These are phyloP conservation scores for Tenthredo mesomela DNA, from an alignment of 2,888 invertebrate genomes.

Conservation along the genomic window DNA sequence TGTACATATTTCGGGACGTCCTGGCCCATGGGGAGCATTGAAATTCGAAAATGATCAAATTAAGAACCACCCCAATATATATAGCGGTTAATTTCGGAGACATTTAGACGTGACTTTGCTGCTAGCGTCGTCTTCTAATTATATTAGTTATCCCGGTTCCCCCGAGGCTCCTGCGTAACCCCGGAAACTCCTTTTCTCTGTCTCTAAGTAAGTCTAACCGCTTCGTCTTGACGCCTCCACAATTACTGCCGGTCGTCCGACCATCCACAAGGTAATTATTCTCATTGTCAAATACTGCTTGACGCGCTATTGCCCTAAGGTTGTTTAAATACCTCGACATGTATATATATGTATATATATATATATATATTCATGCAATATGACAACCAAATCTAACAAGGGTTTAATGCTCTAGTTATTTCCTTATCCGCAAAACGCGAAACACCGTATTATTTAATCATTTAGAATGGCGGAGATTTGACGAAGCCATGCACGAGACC, in stretches of 20 bases:
- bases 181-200: not conserved
- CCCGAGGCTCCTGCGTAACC: conserved; percentile 1
- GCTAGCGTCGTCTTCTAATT: conserved; percentile 1
- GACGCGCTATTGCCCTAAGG: not conserved
- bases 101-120: not conserved
- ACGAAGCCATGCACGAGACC: not conserved
- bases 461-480: not conserved
- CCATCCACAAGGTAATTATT: not conserved
- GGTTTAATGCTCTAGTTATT: not conserved
- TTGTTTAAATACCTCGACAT: not conserved
- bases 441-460: not conserved
- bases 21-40: too few relatives aligned
- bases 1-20: too few relatives aligned
- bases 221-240: conserved; percentile 12
- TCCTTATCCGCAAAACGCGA: not conserved
- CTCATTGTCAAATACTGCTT: not conserved
- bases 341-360: not conserved
- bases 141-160: not conserved
- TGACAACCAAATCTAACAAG: not conserved
- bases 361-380: not conserved
- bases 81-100: not conserved
- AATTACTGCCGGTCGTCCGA: conserved; percentile 44
- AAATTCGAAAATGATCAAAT: too few relatives aligned
- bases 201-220: conserved; percentile 15
- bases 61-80: too few relatives aligned